These are phyloP conservation scores for Clarias laeviceps DNA, from an alignment of 2,797 vertebrate genomes.

Conservation along the genomic window DNA sequence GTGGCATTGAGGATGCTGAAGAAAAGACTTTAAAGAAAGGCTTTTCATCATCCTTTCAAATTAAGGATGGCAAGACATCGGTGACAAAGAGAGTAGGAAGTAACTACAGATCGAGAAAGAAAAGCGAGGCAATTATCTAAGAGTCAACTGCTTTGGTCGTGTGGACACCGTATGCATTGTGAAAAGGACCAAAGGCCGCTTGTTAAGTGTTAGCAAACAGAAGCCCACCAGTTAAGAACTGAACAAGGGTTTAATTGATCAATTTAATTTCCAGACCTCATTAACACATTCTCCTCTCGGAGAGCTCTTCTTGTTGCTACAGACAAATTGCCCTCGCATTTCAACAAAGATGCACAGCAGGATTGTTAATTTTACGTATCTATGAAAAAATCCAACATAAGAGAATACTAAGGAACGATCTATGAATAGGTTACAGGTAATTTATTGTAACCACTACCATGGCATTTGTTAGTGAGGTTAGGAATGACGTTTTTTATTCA, in stretches of 20 bases:
- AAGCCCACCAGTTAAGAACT: slow-evolving; percentile 67
- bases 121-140: slow-evolving; percentile 74
- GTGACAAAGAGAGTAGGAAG: slow-evolving; percentile 48
- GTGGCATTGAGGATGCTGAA: slow-evolving; percentile 37
- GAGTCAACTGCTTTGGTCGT: slow-evolving; percentile 70
- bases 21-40: slow-evolving; percentile 25
- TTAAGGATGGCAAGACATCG: slow-evolving; percentile 44
- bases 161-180: slow-evolving; percentile 70
- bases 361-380: slow-evolving; percentile 64
- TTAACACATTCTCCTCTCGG: slow-evolving; percentile 79
- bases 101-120: slow-evolving; percentile 56
- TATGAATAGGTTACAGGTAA: slow-evolving; percentile 16
- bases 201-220: slow-evolving; percentile 69
- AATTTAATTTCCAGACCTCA: slow-evolving; percentile 73
- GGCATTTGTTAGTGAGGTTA: slow-evolving; percentile 6
- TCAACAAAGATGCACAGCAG: slow-evolving; percentile 59
- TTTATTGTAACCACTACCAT: slow-evolving; percentile 28
- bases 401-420: not conserved
- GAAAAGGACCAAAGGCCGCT: slow-evolving; percentile 66
- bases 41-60: slow-evolving; percentile 48
- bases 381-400: slow-evolving; percentile 64
- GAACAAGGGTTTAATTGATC: slow-evolving; percentile 76
- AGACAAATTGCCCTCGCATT: slow-evolving; percentile 72
- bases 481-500: not conserved
- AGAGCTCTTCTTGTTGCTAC: slow-evolving; percentile 79